These are phyloP conservation scores for Chloroceryle aenea DNA, from an alignment of 2,113 vertebrate genomes.

Conservation along the genomic window DNA sequence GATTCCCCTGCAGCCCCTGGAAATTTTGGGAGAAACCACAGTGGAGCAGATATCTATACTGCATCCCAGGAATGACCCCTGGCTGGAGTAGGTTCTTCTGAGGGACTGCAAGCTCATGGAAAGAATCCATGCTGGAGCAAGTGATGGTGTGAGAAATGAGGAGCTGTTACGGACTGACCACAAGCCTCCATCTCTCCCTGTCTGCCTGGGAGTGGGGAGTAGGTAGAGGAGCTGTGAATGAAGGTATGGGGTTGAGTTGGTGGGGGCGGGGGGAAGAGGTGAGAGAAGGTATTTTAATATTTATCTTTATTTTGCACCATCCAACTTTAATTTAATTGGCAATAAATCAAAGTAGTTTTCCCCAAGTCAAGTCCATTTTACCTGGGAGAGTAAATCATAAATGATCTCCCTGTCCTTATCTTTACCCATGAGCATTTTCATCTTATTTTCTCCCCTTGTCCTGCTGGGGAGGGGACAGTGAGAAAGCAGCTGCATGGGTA, in stretches of 20 bases:
- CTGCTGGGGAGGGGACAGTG: not conserved
- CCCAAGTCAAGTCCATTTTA: not conserved
- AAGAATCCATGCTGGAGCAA: not conserved
- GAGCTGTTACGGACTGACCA: not conserved
- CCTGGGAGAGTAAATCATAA: not conserved
- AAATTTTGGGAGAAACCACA: not conserved
- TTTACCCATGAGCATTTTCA: not conserved
- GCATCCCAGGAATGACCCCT: not conserved
- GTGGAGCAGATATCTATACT: not conserved
- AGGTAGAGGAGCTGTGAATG: not conserved
- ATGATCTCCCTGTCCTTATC: not conserved
- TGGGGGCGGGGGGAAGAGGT: fast-evolving
- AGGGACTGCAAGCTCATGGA: not conserved
- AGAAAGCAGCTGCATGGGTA: not conserved
- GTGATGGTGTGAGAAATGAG: not conserved
- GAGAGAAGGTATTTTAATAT: not conserved
- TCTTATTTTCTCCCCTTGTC: not conserved
- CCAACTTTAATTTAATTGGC: not conserved
- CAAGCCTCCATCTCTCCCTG: not conserved
- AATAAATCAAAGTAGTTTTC: not conserved
- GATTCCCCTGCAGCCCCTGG: not conserved
- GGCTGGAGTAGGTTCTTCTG: not conserved
- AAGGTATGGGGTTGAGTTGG: not conserved
- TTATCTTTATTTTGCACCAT: not conserved
- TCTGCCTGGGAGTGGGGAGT: not conserved